These are phyloP conservation scores for Corythaeola cristata DNA, from an alignment of 2,113 vertebrate genomes.

Conservation along the genomic window DNA sequence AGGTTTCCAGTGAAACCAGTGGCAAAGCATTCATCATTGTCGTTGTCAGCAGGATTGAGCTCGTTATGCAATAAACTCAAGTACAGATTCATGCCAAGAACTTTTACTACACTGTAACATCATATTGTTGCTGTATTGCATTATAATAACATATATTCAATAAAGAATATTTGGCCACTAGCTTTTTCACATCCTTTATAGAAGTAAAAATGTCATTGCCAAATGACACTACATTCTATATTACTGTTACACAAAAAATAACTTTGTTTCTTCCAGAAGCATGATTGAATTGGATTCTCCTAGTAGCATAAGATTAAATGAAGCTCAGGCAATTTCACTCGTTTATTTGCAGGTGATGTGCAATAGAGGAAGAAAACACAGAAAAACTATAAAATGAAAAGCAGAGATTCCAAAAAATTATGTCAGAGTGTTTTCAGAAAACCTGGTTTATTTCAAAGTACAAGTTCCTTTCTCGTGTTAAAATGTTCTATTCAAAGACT, in stretches of 20 bases:
- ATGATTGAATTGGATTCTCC: neutral
- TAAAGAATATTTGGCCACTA: neutral
- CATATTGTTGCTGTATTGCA: neutral
- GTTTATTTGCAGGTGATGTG: constrained; percentile 43
- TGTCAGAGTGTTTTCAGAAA: constrained; percentile 27
- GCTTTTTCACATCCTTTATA: constrained; percentile 7
- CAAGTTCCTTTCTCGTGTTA: neutral
- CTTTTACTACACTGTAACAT: neutral
- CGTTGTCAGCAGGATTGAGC: neutral
- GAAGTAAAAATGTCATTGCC: neutral
- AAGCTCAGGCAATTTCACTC: constrained; percentile 23
- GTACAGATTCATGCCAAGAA: neutral
- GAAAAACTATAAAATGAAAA: constrained; percentile 46
- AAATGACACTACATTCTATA: neutral
- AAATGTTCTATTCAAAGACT: neutral
- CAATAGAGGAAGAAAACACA: constrained; percentile 1
- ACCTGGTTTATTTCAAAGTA: constrained; percentile 46
- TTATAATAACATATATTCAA: neutral
- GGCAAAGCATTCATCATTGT: neutral
- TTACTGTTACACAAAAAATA: constrained; percentile 21
- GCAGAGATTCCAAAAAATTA: constrained; percentile 21
- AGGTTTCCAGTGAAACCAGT: constrained; percentile 6
- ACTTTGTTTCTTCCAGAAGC: constrained; percentile 22
- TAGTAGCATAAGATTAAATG: neutral
- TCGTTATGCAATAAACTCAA: neutral